These are phyloP conservation scores for Siderastrea radians DNA, from an alignment of 92 coral and sea anemone genomes.

Conservation along the genomic window DNA sequence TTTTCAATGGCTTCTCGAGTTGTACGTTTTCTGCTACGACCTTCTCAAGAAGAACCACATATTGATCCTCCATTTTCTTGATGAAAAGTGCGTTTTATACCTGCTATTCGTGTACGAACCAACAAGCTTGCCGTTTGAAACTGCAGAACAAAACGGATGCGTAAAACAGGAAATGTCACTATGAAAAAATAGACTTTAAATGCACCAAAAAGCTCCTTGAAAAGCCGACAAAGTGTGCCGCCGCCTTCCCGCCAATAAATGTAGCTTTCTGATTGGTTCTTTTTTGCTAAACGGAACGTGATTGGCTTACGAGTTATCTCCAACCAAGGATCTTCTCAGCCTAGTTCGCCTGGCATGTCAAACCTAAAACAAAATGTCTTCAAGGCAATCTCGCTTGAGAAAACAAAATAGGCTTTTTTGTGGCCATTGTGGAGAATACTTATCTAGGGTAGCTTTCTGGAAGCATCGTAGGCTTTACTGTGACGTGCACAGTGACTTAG, in stretches of 20 bases:
- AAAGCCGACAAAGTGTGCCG: conserved; percentile 3
- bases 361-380: conserved; percentile 15
- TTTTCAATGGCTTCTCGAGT: conserved; percentile 18
- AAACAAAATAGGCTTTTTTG: conserved; percentile 53
- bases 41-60: conserved; percentile 42
- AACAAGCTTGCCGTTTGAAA: not conserved
- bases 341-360: not conserved
- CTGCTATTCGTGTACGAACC: not conserved
- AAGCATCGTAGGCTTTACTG: conserved; percentile 46
- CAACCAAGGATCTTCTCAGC: conserved; percentile 18
- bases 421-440: conserved; percentile 57
- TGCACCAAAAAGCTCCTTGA: no score
- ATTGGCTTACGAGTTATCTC: conserved; percentile 2
- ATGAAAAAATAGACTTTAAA: not conserved
- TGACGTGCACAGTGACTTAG: conserved; percentile 27
- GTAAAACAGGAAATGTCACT: not conserved
- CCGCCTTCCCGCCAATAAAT: conserved; percentile 14
- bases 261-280: conserved; percentile 27
- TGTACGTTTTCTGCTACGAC: conserved; percentile 34
- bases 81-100: not conserved
- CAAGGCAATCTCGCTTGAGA: conserved; percentile 24
- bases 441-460: conserved; percentile 57
- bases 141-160: not conserved
- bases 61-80: conserved; percentile 33
- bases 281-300: conserved; percentile 1